A percentile compares a stretch with the other conserved stretches of the same genome.
These are phyloP conservation scores for Phalacrocorax carbo DNA, from an alignment of 2,113 vertebrate genomes.

Conservation along the genomic window DNA sequence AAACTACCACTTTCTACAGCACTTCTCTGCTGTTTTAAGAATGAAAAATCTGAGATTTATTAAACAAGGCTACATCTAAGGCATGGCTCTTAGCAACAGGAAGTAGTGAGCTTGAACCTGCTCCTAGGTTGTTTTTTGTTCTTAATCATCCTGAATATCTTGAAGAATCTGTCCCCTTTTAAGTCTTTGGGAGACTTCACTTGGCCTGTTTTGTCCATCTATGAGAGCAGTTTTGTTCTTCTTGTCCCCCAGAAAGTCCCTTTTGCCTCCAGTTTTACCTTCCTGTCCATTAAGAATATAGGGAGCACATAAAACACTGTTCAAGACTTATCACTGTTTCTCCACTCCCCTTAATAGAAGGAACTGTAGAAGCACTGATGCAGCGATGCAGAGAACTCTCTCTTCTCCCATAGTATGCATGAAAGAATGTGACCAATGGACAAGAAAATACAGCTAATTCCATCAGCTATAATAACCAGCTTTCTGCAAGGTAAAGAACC, in stretches of 20 bases:
- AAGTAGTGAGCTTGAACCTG: neutral
- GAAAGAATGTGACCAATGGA: conserved; percentile 64
- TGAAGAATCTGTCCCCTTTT: neutral
- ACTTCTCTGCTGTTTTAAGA: neutral
- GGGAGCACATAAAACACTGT: neutral
- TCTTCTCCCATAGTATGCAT: conserved; percentile 65
- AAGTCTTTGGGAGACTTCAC: neutral
- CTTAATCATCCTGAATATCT: neutral
- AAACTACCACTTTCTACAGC: neutral
- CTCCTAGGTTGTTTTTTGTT: neutral
- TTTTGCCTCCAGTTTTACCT: neutral
- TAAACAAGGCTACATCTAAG: neutral
- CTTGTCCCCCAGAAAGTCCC: neutral
- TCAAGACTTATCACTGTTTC: conserved; percentile 57
- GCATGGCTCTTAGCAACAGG: neutral
- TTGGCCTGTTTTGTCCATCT: neutral
- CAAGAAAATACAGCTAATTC: conserved; percentile 57
- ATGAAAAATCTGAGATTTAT: neutral
- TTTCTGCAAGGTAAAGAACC: conserved; percentile 65
- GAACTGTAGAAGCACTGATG: conserved; percentile 67
- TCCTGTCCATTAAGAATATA: neutral
- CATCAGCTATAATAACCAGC: conserved; percentile 47
- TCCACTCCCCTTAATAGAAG: conserved; percentile 62
- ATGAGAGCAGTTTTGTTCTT: neutral
- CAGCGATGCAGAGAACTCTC: conserved; percentile 58